Conservation (phyloP, 2,113 vertebrate genomes). For the Nannospalax galili region DNA sequence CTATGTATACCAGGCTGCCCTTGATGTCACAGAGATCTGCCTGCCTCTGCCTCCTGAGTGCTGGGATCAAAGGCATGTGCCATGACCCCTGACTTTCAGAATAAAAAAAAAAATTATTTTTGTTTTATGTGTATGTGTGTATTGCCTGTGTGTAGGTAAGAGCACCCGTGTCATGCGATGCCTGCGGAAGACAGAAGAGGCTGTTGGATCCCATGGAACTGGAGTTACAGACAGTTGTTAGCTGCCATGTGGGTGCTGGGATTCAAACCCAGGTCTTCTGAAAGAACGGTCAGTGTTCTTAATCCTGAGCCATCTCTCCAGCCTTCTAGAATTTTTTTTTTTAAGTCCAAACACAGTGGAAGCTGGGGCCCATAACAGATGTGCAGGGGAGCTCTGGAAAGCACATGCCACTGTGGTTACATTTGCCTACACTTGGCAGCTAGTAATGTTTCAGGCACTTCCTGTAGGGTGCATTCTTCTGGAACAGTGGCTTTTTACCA, state of each 20-base stretch:
- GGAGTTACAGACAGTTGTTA: too few species aligned
- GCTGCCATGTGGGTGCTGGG: too few species aligned
- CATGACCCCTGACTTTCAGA: neutral
- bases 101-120: too few species aligned
- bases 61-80: neutral
- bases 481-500: slow-evolving; percentile 73
- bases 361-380: neutral
- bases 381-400: neutral
- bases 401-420: slow-evolving; percentile 67
- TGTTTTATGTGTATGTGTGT: too few species aligned
- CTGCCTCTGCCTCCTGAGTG: neutral
- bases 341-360: neutral
- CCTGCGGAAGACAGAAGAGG: too few species aligned
- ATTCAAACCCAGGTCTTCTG: too few species aligned
- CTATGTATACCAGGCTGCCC: neutral
- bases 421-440: slow-evolving; percentile 48
- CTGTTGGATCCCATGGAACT: too few species aligned
- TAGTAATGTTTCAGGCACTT: slow-evolving; percentile 70
- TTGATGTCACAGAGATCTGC: neutral
- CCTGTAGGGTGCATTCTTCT: slow-evolving; percentile 52
- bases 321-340: too few species aligned
- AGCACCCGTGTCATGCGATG: too few species aligned
- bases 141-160: too few species aligned
- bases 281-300: too few species aligned
- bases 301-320: too few species aligned